Base-by-base conservation (phyloP, 2,113 vertebrate species). In the Rutilus rutilus region DNA sequence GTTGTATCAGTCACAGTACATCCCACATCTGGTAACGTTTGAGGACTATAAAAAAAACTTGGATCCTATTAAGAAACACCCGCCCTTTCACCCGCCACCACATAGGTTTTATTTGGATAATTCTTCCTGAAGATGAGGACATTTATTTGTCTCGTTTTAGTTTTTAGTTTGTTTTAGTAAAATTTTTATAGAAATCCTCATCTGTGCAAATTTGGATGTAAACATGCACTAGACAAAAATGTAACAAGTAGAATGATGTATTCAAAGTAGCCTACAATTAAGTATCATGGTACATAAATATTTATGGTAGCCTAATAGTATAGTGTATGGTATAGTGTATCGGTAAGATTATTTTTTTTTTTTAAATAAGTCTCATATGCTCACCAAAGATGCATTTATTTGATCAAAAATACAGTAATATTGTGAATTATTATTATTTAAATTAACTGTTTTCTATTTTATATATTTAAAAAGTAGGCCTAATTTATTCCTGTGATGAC, bases 1-100 rank as follows among this genome's bases (percentile, higher is more conserved):
- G 39, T 1, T 39, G 39, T 60, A 59, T 60, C 57, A 62, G n/a
- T 25, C 62, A 64, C 62, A 64, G 42, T 50, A 50, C 47, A 52
- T 64, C 45, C 54, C 54, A 79, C 77, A 79, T 79, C 77, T 79
- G 77, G 77, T 42, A 79, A 62, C 77, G 77, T 79, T 79, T 79
- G 23, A 60, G 77, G 33, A 25, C 54, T 14, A 78, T 15, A 59
- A 59, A 78, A 33, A 77, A 54, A 27, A 8, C 39, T 57, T 21
- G 47, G 50, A 57, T 78, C 76, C 25, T 36, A n/a, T 59, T 25
- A 21, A 78, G 75, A 78, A 78, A 57, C 50, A 21, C 30, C 27
- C 76, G 75, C 27, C 8, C 50, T 36, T 57, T 78, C 45, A n/a
- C 30, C 50, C 2, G 27, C 21, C 2, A 42, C 36, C 5, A 21